Base-by-base conservation (phyloP, 2,113 vertebrate genomes). In the Colaptes auratus region DNA sequence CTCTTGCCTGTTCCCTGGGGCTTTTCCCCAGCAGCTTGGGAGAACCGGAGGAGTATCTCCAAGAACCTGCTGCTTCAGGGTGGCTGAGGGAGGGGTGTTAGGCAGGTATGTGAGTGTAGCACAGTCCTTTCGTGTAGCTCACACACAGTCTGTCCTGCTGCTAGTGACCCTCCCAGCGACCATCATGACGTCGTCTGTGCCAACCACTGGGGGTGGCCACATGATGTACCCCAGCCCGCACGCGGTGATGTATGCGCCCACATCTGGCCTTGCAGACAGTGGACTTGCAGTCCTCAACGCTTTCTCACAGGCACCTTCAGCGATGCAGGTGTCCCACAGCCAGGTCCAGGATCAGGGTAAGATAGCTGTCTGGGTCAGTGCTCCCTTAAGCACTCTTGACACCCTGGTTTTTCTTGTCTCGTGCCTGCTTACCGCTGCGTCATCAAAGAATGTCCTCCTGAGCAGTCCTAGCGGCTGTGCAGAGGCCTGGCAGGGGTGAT, bases 181-280 rank as follows among this genome's bases (percentile, higher is more conserved):
- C 96, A 99, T 99, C 96, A 99, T 99, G 98, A 99, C 99, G 30
- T 99, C 99, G 2, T 99, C 99, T 3, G 98, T 99, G 97, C 98
- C 99, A 89, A 99, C 99, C 79, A 99, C 99, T 5, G 98, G 99
- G 97, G 98, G 99, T 12, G 99, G 99, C 97, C 99, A 99, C 98
- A 99, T 99, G 99, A 99, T 99, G 99, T 99, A 99, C 97, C 98
- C 98, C 93, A 99, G 99, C 89, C 98, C 99, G 17, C 99, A 99
- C 20, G 98, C 99, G 0, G 98, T 99, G 95, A 99, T 99, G 99
- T 99, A 99, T 10, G 98, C 99, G 4, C 99, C 99, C 85, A 98
- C 98, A 23, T 98, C 99, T 4, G 96, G 98, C 71, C 98, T 99
- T 89, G 77, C 98, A 0, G 99, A 99, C 18, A 99, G 99, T 27